Evolutionary conservation across 1,140 invertebrate genomes (phyloP).

Genomic region (Ceratosolen fusciceps): DNA sequence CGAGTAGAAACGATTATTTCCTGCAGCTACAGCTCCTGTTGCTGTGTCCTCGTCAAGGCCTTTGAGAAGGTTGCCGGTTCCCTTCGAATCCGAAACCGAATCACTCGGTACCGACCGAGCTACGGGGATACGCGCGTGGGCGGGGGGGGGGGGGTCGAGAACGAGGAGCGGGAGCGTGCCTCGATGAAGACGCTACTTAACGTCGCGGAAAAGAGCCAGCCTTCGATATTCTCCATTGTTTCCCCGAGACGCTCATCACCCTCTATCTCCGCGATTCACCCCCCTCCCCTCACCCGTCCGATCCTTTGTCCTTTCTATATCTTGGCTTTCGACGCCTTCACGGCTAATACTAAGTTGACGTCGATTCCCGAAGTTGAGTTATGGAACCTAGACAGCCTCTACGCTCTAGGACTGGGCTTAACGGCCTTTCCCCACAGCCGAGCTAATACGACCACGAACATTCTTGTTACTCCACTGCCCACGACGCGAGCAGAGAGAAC

Average conservation of each 20-base stretch:
- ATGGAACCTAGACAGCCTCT: neutral
- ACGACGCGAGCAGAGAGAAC: neutral
- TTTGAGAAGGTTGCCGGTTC: too few relatives aligned
- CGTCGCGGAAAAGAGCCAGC: neutral
- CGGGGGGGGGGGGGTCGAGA: too few relatives aligned
- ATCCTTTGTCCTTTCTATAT: neutral
- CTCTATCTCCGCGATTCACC: neutral
- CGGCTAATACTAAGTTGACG: neutral
- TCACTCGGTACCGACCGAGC: neutral
- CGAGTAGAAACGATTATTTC: too few relatives aligned
- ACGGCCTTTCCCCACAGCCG: constrained; percentile 14
- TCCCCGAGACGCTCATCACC: neutral
- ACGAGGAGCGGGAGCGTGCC: too few relatives aligned
- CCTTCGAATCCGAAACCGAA: too few relatives aligned
- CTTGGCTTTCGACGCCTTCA: neutral
- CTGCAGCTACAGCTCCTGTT: too few relatives aligned
- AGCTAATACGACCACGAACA: neutral
- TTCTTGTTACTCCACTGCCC: neutral
- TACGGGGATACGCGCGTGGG: too few relatives aligned
- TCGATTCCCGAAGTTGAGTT: neutral
- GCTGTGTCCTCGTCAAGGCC: too few relatives aligned
- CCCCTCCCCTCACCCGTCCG: neutral
- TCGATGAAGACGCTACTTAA: too few relatives aligned
- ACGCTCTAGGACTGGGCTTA: neutral
- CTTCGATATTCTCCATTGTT: neutral